Base-by-base conservation (phyloP, 2,888 invertebrate genomes). In the Acheta domesticus region DNA sequence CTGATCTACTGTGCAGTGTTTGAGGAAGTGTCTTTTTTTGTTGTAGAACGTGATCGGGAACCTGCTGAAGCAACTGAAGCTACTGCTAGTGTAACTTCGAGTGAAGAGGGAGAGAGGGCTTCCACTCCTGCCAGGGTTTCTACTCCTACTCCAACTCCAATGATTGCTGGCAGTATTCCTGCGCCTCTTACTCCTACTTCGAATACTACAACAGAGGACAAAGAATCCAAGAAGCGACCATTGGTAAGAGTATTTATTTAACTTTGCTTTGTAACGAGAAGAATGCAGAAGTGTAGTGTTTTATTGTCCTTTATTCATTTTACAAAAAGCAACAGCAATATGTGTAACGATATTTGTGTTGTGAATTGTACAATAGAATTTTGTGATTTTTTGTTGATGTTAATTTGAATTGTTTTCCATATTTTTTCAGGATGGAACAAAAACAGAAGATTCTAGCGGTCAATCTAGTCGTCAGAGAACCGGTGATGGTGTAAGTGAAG, bases 401-500 rank as follows among this genome's bases (percentile, higher is more conserved):
- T 36, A 21, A 36, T 21, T 77, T 48, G n/a, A 77, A 77, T 36
- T 36, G 36, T 36, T 36, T 5, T 36, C 36, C 5, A 5, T 36
- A 36, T 36, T 36, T 36, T 62, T n/a, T 19, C 62, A 62, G 62
- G 62, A 62, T 62, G 14, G 81, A 80, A 73, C 80, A 79, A 20
- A 81, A 79, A 78, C 48, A 78, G 76, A 81, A 78, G 77, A 79
- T 81, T n/a, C 77, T 79, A 36, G 36, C 36, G 48, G 36, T 77
- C 48, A 77, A 20, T 62, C 62, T 62, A 62, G 62, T 62, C 62
- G 62, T 62, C 62, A 62, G 62, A 2, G 62, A 16, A 75, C 80
- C 23, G 80, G 79, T 11, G 80, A 81, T 23, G 80, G 80, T 14
- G 79, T 82, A 14, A 83, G 82, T 77, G 82, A 81, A 50, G 82